Evolutionary conservation across 2,113 vertebrate species (phyloP).

Genomic region (Sterrhoptilus dennistouni): DNA sequence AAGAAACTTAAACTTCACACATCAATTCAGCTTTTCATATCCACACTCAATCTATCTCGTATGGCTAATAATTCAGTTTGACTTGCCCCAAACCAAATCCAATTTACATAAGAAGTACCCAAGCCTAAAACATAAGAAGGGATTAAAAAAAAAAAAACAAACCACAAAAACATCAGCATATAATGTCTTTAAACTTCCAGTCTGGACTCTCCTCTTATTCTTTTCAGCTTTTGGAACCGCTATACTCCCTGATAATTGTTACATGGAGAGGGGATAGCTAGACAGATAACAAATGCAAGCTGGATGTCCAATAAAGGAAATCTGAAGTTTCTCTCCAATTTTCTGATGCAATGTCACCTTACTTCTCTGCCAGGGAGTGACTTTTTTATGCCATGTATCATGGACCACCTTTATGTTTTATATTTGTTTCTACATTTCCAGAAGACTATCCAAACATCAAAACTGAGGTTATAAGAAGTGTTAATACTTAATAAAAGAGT

Average conservation of each 20-base stretch:
- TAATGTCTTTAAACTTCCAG: not conserved
- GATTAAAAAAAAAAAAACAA: accelerated
- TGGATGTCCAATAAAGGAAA: not conserved
- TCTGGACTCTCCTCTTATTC: not conserved
- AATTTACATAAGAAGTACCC: not conserved
- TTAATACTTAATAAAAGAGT: not conserved
- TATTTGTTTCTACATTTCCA: not conserved
- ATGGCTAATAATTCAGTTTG: not conserved
- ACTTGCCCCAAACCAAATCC: not conserved
- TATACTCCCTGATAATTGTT: not conserved
- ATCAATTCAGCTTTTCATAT: not conserved
- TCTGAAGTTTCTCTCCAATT: not conserved
- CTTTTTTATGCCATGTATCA: not conserved
- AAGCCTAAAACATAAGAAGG: not conserved
- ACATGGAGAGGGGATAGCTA: not conserved
- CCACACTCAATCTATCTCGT: not conserved
- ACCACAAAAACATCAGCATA: not conserved
- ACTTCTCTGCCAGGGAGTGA: not conserved
- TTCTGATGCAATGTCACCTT: not conserved
- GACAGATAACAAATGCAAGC: not conserved
- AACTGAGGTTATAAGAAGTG: not conserved
- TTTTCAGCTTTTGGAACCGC: not conserved
- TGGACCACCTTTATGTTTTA: not conserved
- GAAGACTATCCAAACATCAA: not conserved
- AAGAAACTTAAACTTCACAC: not conserved